Percentiles rank a stretch among this genome's conserved stretches.
These are phyloP conservation scores for Luffia ferchaultella DNA, from an alignment of 2,888 invertebrate genomes.

Conservation along the genomic window DNA sequence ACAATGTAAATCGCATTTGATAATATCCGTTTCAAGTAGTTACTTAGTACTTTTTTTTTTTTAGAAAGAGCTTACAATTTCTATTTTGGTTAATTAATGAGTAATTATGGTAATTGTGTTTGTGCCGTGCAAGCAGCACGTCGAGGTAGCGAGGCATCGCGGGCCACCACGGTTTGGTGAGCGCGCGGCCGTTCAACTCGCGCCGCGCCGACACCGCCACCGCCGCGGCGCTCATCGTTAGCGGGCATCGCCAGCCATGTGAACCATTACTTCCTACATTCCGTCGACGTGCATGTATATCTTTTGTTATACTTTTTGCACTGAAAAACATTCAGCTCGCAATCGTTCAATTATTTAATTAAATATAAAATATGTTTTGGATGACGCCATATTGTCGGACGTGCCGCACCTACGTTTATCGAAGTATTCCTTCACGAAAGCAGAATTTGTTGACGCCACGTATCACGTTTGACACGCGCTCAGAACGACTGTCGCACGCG, in stretches of 20 bases:
- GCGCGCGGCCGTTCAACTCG: slow-evolving; percentile 27
- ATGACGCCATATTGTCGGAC: background rate
- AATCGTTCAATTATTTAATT: background rate
- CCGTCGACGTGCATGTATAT: slow-evolving; percentile 6
- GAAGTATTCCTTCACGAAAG: slow-evolving; percentile 2
- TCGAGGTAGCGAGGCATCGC: slow-evolving; percentile 38
- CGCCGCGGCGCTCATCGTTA: slow-evolving; percentile 34
- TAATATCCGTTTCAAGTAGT: no score
- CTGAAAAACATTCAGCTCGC: no score
- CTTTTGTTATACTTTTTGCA: no score
- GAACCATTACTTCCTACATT: slow-evolving; percentile 50
- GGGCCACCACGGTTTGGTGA: slow-evolving; percentile 41
- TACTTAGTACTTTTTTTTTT: no score
- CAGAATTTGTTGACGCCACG: background rate
- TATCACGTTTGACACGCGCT: slow-evolving; percentile 4
- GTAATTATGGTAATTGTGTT: background rate
- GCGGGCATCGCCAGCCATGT: slow-evolving; percentile 40
- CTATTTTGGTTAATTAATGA: background rate
- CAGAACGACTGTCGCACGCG: slow-evolving; percentile 5
- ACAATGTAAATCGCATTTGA: no score
- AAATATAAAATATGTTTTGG: background rate
- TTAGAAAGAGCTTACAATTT: no score
- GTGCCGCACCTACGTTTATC: background rate
- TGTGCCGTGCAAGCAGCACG: background rate
- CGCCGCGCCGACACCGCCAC: slow-evolving; percentile 1